Base-by-base conservation (phyloP, 1,140 invertebrate genomes). In the Drosophila kanapiae region DNA sequence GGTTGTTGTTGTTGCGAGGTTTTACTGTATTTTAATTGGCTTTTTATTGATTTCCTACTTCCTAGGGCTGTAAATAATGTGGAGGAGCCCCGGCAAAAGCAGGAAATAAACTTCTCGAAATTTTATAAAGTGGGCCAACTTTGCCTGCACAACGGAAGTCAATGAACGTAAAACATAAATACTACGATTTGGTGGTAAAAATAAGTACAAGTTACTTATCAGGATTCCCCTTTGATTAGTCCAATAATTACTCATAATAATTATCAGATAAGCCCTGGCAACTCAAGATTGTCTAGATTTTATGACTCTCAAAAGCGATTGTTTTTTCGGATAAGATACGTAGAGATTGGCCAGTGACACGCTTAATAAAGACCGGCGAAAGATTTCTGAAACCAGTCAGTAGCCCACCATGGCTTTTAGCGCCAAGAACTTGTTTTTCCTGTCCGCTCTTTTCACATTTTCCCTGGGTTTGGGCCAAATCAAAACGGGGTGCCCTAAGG, bases 11-110 rank as follows among this genome's bases (percentile, higher is more conserved):
- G 37, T 40, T 62, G 33, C 49, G 31, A 43, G 43, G 27, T 56
- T 48, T 72, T 76, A 62, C 64, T 63, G 63, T 68, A 78, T 78
- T 84, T 87, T 80, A 88, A 88, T 87, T 87, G 84, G 76, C 38
- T 67, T 78, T 78, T 80, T 78, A 80, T 88, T 80, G 67, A 71
- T 81, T 71, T 48, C 43, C 23, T 23, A 23, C 23, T 23, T 23
- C 23, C 23, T 23, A 23, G 23, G 23, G 3, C 23, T 23, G 23
- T 23, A 23, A 23, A 23, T 23, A 23, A 23, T 23, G 23, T 23
- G 23, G 23, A 23, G 1, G 23, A 23, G 23, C 23, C 23, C 23
- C 23, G 23, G 23, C 23, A 65, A 51, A 65, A 14, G 60, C 27
- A 18, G 51, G 27, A 58, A 70, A 45, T 37, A 27, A 40, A 67